These are phyloP conservation scores for Chesias legatella DNA, from an alignment of 2,888 invertebrate species.

Conservation along the genomic window DNA sequence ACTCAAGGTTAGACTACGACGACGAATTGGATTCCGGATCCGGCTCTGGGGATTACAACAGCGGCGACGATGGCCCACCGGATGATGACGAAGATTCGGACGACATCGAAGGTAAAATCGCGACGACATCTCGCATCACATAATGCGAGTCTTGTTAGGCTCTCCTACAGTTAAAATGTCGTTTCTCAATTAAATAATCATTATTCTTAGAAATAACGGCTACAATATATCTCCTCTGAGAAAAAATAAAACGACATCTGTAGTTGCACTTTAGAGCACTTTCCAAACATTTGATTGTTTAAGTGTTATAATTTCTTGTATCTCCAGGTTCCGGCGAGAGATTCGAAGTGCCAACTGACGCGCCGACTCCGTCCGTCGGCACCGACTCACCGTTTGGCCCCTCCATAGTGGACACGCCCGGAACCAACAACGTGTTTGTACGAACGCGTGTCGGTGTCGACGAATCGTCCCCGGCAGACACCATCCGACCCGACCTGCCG, in stretches of 20 bases:
- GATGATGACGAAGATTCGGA: slow-evolving; percentile 63
- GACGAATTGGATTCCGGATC: slow-evolving; percentile 80
- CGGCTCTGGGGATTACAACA: slow-evolving; percentile 84
- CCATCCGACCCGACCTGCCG: slow-evolving; percentile 11
- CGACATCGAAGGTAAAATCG: slow-evolving; percentile 43
- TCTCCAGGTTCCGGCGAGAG: slow-evolving; percentile 55
- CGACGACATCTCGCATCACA: no score
- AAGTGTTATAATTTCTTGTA: not conserved
- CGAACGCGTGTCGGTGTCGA: slow-evolving; percentile 28
- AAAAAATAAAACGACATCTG: no score
- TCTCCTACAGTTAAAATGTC: no score
- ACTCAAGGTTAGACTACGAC: slow-evolving; percentile 32
- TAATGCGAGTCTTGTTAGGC: no score
- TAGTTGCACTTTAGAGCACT: no score
- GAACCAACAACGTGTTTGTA: slow-evolving; percentile 49
- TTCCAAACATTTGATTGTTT: not conserved
- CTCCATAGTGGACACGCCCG: slow-evolving; percentile 44
- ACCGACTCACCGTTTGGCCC: slow-evolving; percentile 51
- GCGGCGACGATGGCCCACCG: slow-evolving; percentile 70
- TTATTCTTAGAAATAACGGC: no score
- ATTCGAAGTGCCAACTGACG: slow-evolving; percentile 40
- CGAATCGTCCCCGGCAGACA: slow-evolving; percentile 21
- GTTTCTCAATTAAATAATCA: no score
- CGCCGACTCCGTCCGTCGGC: slow-evolving; percentile 28
- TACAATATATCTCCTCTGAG: no score